Conservation (phyloP, 2,113 vertebrate genomes). For the Stigmatopora nigra region DNA sequence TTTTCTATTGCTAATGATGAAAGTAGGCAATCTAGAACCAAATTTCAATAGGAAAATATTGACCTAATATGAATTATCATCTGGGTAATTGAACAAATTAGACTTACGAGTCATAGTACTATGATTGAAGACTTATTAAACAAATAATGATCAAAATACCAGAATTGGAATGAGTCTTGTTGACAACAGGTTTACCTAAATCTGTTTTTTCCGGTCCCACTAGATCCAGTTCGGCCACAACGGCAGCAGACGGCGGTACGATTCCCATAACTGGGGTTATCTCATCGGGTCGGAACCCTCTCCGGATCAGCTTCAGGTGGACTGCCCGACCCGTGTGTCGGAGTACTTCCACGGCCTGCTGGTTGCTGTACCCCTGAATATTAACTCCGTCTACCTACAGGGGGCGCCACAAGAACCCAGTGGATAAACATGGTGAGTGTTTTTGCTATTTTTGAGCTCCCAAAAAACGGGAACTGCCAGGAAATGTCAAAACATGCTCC, state of each 20-base stretch:
- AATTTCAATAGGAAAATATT: not conserved
- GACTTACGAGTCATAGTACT: not conserved
- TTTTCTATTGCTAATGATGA: no score
- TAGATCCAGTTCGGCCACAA: constrained; percentile 56
- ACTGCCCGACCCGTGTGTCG: constrained; percentile 87
- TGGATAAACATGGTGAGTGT: not conserved
- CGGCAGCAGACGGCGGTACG: constrained; percentile 21
- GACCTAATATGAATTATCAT: not conserved
- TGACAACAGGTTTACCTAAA: constrained; percentile 39
- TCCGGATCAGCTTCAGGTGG: constrained; percentile 80
- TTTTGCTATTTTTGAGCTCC: not conserved
- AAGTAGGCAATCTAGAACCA: no score
- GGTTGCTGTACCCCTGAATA: constrained; percentile 93
- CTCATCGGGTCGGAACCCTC: constrained; percentile 73
- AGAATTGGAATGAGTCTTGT: no score
- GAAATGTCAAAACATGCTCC: not conserved
- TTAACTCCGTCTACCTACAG: constrained; percentile 86
- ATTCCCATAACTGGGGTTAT: constrained; percentile 31
- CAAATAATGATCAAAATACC: no score
- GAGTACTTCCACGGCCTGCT: constrained; percentile 92
- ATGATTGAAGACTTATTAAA: not conserved
- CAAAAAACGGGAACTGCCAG: not conserved
- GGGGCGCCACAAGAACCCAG: not conserved
- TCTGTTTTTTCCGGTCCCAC: constrained; percentile 38
- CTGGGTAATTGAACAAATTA: not conserved